phyloP scores from a whole-genome alignment of 2,113 vertebrate species.

The Ia io region DNA sequence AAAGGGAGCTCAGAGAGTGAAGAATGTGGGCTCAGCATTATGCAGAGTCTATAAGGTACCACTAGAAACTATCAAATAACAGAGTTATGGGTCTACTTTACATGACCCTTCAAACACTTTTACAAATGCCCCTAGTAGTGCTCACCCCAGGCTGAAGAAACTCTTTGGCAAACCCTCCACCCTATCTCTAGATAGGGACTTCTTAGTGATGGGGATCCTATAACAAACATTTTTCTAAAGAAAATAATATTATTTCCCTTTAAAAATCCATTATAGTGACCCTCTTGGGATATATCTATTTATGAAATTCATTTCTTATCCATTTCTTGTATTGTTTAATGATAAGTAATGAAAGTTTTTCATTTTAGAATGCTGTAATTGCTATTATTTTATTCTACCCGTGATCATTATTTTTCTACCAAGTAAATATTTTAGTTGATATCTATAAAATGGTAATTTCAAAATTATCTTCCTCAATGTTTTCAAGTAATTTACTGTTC shows the following conservation, averaged over 20 bases:
- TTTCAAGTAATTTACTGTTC: conserved; percentile 27
- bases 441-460: conserved; percentile 38
- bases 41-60: neutral
- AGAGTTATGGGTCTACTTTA: neutral
- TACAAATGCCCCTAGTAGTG: neutral
- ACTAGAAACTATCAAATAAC: neutral
- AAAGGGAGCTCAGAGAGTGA: neutral
- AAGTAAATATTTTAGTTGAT: conserved; percentile 51
- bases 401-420: conserved; percentile 36
- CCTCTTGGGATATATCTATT: neutral
- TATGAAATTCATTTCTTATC: neutral
- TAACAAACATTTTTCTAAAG: conserved; percentile 30
- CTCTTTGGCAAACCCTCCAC: neutral
- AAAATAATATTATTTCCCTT: conserved; percentile 40
- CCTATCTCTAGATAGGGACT: neutral
- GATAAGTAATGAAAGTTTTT: neutral
- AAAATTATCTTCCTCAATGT: conserved; percentile 24
- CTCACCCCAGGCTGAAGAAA: neutral
- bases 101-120: neutral
- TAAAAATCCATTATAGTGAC: conserved; percentile 20
- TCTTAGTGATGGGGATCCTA: neutral
- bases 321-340: conserved; percentile 2
- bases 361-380: neutral
- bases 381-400: conserved; percentile 29
- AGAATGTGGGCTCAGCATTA: neutral